Evolutionary conservation across 2,888 invertebrate species (phyloP).

Genomic region (Perithous albicinctus): DNA sequence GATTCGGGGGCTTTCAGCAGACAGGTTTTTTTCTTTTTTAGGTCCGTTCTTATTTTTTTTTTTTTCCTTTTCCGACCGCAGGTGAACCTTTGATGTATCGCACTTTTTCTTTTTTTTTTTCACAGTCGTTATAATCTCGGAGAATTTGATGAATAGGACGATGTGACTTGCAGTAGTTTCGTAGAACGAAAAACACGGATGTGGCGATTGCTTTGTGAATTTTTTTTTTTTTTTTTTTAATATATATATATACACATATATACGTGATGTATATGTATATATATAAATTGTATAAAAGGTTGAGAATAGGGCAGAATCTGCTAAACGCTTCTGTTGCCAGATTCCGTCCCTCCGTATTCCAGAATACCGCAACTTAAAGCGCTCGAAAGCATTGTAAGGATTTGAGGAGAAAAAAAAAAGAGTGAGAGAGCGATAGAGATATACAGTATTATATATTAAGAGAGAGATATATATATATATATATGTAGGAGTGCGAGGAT

Average conservation of each 20-base stretch:
- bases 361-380: slow-evolving; percentile 80
- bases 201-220: slow-evolving; percentile 65
- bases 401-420: slow-evolving; percentile 34
- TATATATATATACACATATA: slow-evolving; percentile 35
- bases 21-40: slow-evolving; percentile 33
- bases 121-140: slow-evolving; percentile 43
- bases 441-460: slow-evolving; percentile 31
- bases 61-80: slow-evolving; percentile 14
- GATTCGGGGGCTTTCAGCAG: slow-evolving; percentile 40
- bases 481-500: slow-evolving; percentile 41
- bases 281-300: slow-evolving; percentile 9
- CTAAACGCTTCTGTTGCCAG: slow-evolving; percentile 62
- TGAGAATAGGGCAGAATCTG: slow-evolving; percentile 50
- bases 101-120: slow-evolving; percentile 36
- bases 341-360: slow-evolving; percentile 67
- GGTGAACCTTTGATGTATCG: slow-evolving; percentile 36
- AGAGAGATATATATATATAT: no score
- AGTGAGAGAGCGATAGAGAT: slow-evolving; percentile 44
- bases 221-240: slow-evolving; percentile 36
- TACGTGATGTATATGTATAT: slow-evolving; percentile 26
- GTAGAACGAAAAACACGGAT: slow-evolving; percentile 53
- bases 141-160: slow-evolving; percentile 50
- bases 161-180: slow-evolving; percentile 13
- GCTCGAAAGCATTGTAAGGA: slow-evolving; percentile 79
- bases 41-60: slow-evolving; percentile 20